Evolutionary conservation across 2,888 invertebrate species (phyloP).

Genomic region (Rhagonycha lutea): DNA sequence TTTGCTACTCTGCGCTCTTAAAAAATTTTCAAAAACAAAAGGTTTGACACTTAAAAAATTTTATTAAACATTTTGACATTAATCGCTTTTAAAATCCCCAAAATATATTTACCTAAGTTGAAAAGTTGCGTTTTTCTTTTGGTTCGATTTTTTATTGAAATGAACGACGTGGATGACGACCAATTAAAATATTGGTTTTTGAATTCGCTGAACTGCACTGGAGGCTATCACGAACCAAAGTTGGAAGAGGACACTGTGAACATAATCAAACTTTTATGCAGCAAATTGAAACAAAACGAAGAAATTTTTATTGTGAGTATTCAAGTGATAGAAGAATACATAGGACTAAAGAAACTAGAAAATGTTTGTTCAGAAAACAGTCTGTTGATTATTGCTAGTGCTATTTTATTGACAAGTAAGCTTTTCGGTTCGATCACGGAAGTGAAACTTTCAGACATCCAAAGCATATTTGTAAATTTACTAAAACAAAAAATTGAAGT

Average conservation of each 20-base stretch:
- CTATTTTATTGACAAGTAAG: conserved; percentile 45
- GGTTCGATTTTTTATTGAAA: background rate
- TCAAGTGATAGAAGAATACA: conserved; percentile 33
- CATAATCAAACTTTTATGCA: conserved; percentile 43
- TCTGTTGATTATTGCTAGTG: conserved; percentile 37
- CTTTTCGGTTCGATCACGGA: conserved; percentile 42
- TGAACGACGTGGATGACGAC: background rate
- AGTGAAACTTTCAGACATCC: conserved; percentile 35
- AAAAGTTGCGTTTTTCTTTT: background rate
- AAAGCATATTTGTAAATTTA: conserved; percentile 36
- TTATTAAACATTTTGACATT: background rate
- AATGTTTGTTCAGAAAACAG: conserved; percentile 37
- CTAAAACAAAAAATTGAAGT: conserved; percentile 34
- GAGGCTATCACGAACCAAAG: conserved; percentile 42
- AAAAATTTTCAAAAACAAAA: background rate
- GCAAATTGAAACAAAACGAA: conserved; percentile 41
- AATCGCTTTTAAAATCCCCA: background rate
- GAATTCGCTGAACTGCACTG: background rate
- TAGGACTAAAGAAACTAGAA: background rate
- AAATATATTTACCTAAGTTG: background rate
- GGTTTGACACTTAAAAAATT: background rate
- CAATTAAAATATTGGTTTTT: background rate
- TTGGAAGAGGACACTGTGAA: conserved; percentile 39
- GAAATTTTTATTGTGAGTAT: conserved; percentile 47
- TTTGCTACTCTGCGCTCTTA: too few species aligned